Conservation (phyloP, 2,888 invertebrate species). For the Aleiodes testaceus region DNA sequence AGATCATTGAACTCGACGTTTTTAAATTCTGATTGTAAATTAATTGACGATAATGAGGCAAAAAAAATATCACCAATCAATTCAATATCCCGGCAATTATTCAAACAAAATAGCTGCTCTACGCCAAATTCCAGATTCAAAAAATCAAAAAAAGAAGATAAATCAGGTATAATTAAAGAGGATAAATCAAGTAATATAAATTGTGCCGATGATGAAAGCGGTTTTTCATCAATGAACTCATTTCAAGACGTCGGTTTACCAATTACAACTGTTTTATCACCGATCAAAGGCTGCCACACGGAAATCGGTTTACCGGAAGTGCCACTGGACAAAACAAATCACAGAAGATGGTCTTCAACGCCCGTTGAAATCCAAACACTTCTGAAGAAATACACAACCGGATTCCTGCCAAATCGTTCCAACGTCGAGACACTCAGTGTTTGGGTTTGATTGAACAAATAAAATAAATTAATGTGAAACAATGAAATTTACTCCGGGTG, state of each 20-base stretch:
- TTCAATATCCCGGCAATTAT: conserved; percentile 24
- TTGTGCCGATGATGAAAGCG: conserved; percentile 85
- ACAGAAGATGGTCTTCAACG: conserved; percentile 70
- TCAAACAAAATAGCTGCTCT: conserved; percentile 50
- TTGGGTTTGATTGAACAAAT: conserved; percentile 61
- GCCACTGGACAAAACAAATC: conserved; percentile 63
- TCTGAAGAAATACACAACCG: conserved; percentile 65
- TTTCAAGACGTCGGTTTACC: conserved; percentile 83
- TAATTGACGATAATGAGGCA: conserved; percentile 61
- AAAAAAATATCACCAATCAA: conserved; percentile 27
- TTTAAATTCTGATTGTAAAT: conserved; percentile 53
- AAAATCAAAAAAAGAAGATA: conserved; percentile 52
- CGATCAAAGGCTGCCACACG: conserved; percentile 66
- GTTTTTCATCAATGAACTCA: conserved; percentile 89
- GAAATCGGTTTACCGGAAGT: conserved; percentile 69
- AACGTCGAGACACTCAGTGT: conserved; percentile 67
- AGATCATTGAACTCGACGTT: conserved; percentile 54
- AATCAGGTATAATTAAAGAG: conserved; percentile 51
- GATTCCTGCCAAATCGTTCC: conserved; percentile 58
- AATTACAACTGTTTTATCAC: conserved; percentile 48
- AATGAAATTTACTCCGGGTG: not conserved
- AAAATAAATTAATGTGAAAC: not conserved
- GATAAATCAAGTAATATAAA: conserved; percentile 64
- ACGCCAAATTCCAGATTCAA: conserved; percentile 56
- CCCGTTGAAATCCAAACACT: conserved; percentile 66